These are phyloP conservation scores for Coelopa frigida DNA, from an alignment of 1,140 invertebrate genomes.

Conservation along the genomic window DNA sequence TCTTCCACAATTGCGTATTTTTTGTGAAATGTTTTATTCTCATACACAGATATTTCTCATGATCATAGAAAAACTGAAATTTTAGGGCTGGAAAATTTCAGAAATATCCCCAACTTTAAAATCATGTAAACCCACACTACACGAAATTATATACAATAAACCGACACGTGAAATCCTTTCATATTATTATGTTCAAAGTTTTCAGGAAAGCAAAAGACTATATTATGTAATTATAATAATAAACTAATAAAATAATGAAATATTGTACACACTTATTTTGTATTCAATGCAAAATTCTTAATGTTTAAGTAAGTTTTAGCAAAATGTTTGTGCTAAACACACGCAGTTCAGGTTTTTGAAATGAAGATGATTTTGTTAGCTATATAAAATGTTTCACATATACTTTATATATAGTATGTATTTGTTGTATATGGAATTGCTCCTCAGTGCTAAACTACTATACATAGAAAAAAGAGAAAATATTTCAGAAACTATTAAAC, in stretches of 20 bases:
- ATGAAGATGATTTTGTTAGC: no score
- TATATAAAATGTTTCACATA: no score
- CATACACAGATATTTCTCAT: slow-evolving; percentile 12
- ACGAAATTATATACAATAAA: not conserved
- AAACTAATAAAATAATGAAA: not conserved
- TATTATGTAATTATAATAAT: slow-evolving; percentile 19
- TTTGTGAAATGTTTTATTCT: no score
- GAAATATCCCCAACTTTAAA: slow-evolving; percentile 10
- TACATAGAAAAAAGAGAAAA: no score
- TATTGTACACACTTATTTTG: not conserved
- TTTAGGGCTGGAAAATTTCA: slow-evolving; percentile 43
- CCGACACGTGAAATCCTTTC: not conserved
- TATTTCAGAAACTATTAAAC: no score
- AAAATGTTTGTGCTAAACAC: no score
- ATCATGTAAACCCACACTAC: not conserved
- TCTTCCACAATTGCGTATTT: no score
- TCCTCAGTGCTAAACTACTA: no score
- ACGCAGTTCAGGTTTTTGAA: no score
- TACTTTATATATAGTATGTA: no score
- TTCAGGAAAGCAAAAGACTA: slow-evolving; percentile 18
- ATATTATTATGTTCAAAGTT: slow-evolving; percentile 3
- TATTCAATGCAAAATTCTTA: not conserved
- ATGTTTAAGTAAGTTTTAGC: not conserved
- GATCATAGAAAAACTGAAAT: slow-evolving; percentile 29
- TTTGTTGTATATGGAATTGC: no score